Base-by-base conservation (phyloP, 2,113 vertebrate species). In the Aphyosemion australe region DNA sequence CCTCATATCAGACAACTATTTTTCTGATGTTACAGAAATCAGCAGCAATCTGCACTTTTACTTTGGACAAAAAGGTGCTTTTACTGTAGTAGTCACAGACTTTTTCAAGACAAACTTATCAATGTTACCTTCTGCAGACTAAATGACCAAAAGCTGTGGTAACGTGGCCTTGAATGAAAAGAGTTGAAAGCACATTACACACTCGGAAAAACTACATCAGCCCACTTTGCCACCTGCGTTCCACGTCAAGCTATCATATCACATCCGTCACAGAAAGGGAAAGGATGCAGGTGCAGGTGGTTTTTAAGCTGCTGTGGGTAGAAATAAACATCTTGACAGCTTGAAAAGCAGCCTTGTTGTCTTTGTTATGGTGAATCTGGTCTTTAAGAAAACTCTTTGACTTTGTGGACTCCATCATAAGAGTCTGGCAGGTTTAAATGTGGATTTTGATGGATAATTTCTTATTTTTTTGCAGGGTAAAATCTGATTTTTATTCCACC, bases 271-370 rank as follows among this genome's bases (percentile, higher is more conserved):
- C 82, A 69, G 39, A 73, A 52, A 67, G 76, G 54, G 65, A 78
- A 78, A 79, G 83, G 79, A 78, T 84, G 84, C 84, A 86, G 79
- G 82, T 88, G 84, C 85, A 86, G 84, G 73, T 78, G 80, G 67
- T 69, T 83, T 67, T 53, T 70, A 78, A 72, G 74, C 76, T 77
- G 76, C 57, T 79, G 77, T 65, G 81, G 71, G 65, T 58, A 62
- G 76, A 74, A 80, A 77, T 77, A 71, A 83, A 76, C 84, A 76
- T 74, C 71, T 74, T 74, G 73, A 83, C 74, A 78, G 72, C 69
- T 74, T 74, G 65, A 75, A 74, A 79, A 76, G 52, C 67, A 50
- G 53, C 61, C 60, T 61, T 37, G 67, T 71, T 67, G 65, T 71
- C 79, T 80, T 77, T 79, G 67, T 78, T 69, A 59, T 48, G 59